Percentiles rank a stretch among this genome's conserved stretches.
phyloP scores from a whole-genome alignment of 2,888 invertebrate genomes.

The Nycteola revayana region DNA sequence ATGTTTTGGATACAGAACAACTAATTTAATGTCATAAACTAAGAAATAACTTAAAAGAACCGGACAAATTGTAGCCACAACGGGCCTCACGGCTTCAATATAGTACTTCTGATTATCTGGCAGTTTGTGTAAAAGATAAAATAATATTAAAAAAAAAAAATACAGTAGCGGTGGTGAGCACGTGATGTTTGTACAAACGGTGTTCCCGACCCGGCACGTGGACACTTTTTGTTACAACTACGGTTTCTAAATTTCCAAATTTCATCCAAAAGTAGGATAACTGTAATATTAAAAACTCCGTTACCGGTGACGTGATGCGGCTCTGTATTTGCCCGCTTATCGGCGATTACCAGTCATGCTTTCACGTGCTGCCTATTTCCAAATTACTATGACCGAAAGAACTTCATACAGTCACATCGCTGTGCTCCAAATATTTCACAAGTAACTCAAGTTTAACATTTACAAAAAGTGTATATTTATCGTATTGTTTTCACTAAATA shows the following conservation, averaged over 20 bases:
- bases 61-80: too few relatives aligned
- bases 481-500: too few relatives aligned
- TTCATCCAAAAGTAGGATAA: slow-evolving; percentile 42
- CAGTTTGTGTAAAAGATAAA: not conserved
- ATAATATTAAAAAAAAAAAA: slow-evolving; percentile 17
- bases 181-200: slow-evolving; percentile 53
- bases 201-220: slow-evolving; percentile 57
- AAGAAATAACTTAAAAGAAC: too few relatives aligned
- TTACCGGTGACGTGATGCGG: slow-evolving; percentile 36
- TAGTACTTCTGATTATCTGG: slow-evolving; percentile 1
- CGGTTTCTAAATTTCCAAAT: slow-evolving; percentile 51
- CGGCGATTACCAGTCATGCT: slow-evolving; percentile 21
- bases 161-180: slow-evolving; percentile 13
- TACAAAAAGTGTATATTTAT: too few relatives aligned
- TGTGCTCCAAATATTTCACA: too few relatives aligned
- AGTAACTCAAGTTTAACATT: too few relatives aligned
- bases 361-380: slow-evolving; percentile 15
- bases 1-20: too few relatives aligned
- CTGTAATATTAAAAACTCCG: slow-evolving; percentile 42
- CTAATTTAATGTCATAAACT: too few relatives aligned
- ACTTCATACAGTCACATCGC: too few relatives aligned
- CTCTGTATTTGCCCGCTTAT: slow-evolving; percentile 26
- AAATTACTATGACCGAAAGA: too few relatives aligned
- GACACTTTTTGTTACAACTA: slow-evolving; percentile 47
- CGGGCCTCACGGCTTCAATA: not conserved